These are phyloP conservation scores for Zonitis immaculata DNA, from an alignment of 2,888 invertebrate species.

Conservation along the genomic window DNA sequence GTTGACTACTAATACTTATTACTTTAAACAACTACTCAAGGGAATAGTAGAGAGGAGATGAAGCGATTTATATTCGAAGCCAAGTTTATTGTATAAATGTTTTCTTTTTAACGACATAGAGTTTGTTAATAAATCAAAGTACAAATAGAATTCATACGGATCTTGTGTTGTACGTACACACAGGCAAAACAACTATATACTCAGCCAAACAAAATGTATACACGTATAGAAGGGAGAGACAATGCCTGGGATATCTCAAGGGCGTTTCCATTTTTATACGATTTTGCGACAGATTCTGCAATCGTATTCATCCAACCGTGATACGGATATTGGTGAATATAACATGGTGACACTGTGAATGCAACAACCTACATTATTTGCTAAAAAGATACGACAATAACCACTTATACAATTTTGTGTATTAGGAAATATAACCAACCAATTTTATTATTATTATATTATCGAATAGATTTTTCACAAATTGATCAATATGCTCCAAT, in stretches of 20 bases:
- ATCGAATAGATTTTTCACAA: too few relatives aligned
- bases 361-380: constrained; percentile 17
- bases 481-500: too few relatives aligned
- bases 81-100: background rate
- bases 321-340: constrained; percentile 25
- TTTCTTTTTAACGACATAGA: constrained; percentile 5
- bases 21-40: background rate
- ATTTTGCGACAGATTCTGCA: constrained; percentile 27
- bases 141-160: constrained; percentile 3
- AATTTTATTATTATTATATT: constrained; percentile 14
- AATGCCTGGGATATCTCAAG: constrained; percentile 16
- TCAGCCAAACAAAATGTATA: constrained; percentile 1
- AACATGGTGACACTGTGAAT: constrained; percentile 17
- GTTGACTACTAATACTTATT: background rate
- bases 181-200: constrained; percentile 4
- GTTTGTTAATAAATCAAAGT: constrained; percentile 5
- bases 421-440: constrained; percentile 9
- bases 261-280: constrained; percentile 23
- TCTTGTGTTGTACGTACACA: background rate
- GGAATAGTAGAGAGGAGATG: background rate
- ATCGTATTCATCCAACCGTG: constrained; percentile 23
- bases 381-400: background rate
- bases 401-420: background rate
- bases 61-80: background rate
- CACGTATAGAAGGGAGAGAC: constrained; percentile 7